A percentile compares a stretch with the other conserved stretches of the same genome.
Conservation (phyloP, 2,797 vertebrate species). For the Hirundo rustica region DNA sequence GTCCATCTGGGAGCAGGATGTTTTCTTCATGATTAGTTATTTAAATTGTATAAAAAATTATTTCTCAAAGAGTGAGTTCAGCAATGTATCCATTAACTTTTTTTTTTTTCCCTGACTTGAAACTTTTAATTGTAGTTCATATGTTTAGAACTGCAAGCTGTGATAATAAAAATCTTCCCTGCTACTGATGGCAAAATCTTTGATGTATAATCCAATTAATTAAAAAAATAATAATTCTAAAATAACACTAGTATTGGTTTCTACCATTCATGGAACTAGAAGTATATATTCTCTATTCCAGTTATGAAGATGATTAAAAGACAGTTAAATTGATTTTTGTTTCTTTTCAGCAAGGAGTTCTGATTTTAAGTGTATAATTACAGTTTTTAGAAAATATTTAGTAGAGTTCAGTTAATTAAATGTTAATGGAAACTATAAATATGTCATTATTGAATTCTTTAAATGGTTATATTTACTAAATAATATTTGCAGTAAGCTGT, state of each 20-base stretch:
- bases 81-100: neutral
- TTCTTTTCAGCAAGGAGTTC: neutral
- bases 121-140: neutral
- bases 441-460: neutral
- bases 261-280: neutral
- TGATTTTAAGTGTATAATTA: neutral
- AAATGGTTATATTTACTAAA: neutral
- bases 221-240: neutral
- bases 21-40: neutral
- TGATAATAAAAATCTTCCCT: neutral
- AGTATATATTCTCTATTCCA: neutral
- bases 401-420: neutral
- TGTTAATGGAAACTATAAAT: neutral
- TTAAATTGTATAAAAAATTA: neutral
- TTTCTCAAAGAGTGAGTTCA: neutral
- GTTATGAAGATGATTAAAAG: neutral
- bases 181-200: neutral
- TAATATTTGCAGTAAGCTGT: neutral
- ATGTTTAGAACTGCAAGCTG: neutral
- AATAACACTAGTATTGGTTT: neutral
- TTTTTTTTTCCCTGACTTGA: neutral
- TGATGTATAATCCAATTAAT: neutral
- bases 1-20: neutral
- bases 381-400: neutral
- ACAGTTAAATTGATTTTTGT: neutral